phyloP scores from a whole-genome alignment of 2,113 vertebrate species.

The Cariama cristata region DNA sequence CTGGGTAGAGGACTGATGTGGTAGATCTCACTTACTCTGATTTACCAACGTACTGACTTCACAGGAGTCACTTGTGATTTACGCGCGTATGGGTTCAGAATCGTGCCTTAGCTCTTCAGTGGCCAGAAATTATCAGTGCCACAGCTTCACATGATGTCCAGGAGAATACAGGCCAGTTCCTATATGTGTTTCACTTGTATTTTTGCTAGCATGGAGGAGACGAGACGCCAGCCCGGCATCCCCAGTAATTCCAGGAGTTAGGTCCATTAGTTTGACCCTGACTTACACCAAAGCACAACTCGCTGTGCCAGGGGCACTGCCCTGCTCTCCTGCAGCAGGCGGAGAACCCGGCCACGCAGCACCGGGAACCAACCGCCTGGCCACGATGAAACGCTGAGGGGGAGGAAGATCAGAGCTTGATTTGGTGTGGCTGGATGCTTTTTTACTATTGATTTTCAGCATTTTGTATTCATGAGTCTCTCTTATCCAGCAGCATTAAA shows the following conservation, averaged over 20 bases:
- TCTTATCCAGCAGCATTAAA: background rate
- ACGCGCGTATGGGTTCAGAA: background rate
- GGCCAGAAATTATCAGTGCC: background rate
- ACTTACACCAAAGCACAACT: background rate
- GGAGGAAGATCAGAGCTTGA: background rate
- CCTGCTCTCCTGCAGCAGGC: background rate
- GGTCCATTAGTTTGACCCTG: background rate
- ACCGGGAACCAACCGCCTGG: background rate
- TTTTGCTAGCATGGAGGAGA: background rate
- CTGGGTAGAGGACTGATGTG: background rate
- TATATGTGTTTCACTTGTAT: background rate
- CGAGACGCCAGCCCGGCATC: background rate
- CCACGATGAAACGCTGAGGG: background rate
- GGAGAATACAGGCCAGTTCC: background rate
- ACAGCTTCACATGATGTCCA: background rate
- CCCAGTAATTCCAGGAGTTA: background rate
- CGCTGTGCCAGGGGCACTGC: background rate
- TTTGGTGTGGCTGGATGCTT: background rate
- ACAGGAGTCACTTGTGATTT: background rate
- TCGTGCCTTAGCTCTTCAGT: background rate
- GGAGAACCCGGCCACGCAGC: background rate
- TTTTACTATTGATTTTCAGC: background rate
- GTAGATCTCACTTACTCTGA: background rate
- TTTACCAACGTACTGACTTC: background rate
- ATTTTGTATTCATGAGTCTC: background rate